Evolutionary conservation across 2,888 invertebrate genomes (phyloP), one percentile per base, ranked within the genome.

Genomic region (Cephalotes varians): DNA sequence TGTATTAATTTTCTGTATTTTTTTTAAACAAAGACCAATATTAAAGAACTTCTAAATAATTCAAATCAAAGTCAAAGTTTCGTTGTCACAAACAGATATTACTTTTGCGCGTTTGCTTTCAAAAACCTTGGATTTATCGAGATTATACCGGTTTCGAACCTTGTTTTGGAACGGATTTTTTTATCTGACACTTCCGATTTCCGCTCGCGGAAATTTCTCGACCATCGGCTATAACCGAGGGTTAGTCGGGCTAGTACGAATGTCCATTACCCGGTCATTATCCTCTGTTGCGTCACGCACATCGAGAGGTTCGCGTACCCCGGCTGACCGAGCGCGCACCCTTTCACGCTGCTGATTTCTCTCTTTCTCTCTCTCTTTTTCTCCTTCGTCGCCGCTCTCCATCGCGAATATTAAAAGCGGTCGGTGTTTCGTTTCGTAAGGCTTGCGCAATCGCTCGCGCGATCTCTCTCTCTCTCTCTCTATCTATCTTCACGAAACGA

Each of bases 301-400:
- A 58, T 51, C 64, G 67, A 44, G 44, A 54, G 54, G 58, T 56
- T 12, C 34, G 51, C 76, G 65, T 65, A 67, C 64, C 81, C 77
- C 51, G 65, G n/a, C 54, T 40, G 76, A 62, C 37, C 56, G 81
- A 64, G 18, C 58, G 18, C 58, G 44, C 79, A 58, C 54, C 72
- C 72, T 54, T 65, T 56, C 81, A 40, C 37, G 60, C 47, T 51
- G 40, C 12, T 9, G 73, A 65, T 67, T 73, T 77, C 74, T 81
- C 85, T 82, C 80, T 82, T 62, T 81, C 44, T 83, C 81, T 83
- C 84, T 85, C 85, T 83, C 18, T 37, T n/a, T 37, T 25, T 21
- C 25, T 60, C 31, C 21, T 25, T 37, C n/a, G 72, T n/a, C 62
- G 34, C 81, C 80, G 82, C 83, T 89, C 86, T 84, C 85, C 83